These are phyloP conservation scores for Parnassius smintheus DNA, from an alignment of 2,888 invertebrate genomes.

Conservation along the genomic window DNA sequence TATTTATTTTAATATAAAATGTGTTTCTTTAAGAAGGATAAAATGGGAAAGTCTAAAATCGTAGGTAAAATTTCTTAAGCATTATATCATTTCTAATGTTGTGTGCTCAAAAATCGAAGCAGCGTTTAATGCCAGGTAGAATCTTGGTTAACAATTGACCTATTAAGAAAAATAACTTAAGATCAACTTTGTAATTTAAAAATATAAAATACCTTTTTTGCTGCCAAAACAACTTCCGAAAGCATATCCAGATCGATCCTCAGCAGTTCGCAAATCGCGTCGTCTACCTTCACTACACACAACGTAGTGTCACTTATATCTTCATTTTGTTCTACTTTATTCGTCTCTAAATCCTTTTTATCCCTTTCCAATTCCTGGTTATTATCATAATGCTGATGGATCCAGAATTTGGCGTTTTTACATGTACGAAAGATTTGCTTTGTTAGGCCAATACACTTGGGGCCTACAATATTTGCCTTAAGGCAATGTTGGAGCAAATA, in stretches of 20 bases:
- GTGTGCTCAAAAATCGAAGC: too few species aligned
- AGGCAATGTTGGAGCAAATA: slow-evolving; percentile 56
- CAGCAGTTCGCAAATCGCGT: slow-evolving; percentile 58
- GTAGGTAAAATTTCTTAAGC: too few species aligned
- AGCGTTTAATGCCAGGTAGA: too few species aligned
- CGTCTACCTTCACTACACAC: slow-evolving; percentile 48
- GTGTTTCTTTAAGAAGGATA: too few species aligned
- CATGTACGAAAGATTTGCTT: slow-evolving; percentile 56
- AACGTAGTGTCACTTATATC: slow-evolving; percentile 33
- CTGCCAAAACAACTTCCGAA: slow-evolving; percentile 64
- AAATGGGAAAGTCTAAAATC: too few species aligned
- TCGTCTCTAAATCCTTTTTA: slow-evolving; percentile 36
- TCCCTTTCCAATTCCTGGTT: slow-evolving; percentile 31
- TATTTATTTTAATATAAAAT: too few species aligned
- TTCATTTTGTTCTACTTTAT: slow-evolving; percentile 35
- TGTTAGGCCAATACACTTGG: slow-evolving; percentile 62
- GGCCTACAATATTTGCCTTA: slow-evolving; percentile 62
- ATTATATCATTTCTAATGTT: too few species aligned
- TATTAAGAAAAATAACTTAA: too few species aligned
- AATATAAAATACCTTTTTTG: slow-evolving; percentile 61
- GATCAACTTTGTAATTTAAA: background rate
- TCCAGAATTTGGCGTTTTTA: slow-evolving; percentile 58
- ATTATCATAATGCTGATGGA: slow-evolving; percentile 59
- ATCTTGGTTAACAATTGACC: too few species aligned
- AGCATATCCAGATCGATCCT: slow-evolving; percentile 59